Evolutionary conservation across 2,888 invertebrate species (phyloP).

Genomic region (Lepeophtheirus nordmannii): DNA sequence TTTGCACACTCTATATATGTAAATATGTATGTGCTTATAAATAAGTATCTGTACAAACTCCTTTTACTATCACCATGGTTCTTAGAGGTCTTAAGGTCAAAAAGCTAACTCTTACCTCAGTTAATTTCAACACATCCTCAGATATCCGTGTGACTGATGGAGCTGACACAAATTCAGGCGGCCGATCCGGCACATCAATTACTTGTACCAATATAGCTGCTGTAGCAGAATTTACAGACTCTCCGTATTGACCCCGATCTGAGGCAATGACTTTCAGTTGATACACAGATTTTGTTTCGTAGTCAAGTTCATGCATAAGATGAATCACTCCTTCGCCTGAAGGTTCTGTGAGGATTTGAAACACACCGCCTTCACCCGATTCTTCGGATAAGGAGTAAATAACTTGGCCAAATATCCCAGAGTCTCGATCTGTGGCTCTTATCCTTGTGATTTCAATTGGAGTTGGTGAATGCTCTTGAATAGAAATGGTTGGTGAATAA

Average conservation of each 20-base stretch:
- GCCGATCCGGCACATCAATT: constrained; percentile 76
- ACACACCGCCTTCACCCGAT: constrained; percentile 58
- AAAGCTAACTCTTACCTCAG: constrained; percentile 42
- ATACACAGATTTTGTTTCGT: constrained; percentile 68
- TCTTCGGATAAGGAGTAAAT: constrained; percentile 72
- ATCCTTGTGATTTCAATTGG: constrained; percentile 60
- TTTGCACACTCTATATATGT: too few species aligned
- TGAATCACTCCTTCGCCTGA: constrained; percentile 70
- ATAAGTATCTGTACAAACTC: too few species aligned
- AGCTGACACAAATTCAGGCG: constrained; percentile 72
- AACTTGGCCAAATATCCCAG: constrained; percentile 81
- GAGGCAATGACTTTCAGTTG: constrained; percentile 52
- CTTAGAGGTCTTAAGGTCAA: constrained; percentile 19
- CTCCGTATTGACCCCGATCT: constrained; percentile 56
- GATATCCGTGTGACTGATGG: constrained; percentile 71
- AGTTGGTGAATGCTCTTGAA: constrained; percentile 55
- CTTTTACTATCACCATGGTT: too few species aligned
- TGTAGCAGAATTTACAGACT: constrained; percentile 65
- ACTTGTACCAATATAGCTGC: constrained; percentile 72
- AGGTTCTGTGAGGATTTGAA: constrained; percentile 56
- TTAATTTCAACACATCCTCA: constrained; percentile 66
- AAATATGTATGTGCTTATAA: too few species aligned
- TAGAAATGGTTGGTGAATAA: constrained; percentile 61
- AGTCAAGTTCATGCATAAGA: constrained; percentile 59
- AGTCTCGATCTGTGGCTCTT: constrained; percentile 74